Evolutionary conservation across 2,113 vertebrate species (phyloP).

Genomic region (Columbina picui): DNA sequence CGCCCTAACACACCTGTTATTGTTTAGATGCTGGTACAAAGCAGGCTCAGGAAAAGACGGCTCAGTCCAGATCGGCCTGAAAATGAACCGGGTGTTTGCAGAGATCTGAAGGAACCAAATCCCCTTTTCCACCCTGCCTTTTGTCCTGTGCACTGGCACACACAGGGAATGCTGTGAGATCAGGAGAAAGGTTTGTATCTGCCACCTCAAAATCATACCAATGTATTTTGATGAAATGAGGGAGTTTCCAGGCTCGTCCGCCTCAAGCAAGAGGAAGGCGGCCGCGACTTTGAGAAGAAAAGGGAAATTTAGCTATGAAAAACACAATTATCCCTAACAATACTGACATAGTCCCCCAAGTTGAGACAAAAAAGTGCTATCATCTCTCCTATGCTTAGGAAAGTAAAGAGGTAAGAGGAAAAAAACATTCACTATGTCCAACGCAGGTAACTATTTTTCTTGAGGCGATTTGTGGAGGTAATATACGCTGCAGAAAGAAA

Average conservation of each 20-base stretch:
- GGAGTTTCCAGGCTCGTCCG: neutral
- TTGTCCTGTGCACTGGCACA: neutral
- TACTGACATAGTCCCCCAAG: neutral
- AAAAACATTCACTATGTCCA: neutral
- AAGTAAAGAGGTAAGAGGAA: neutral
- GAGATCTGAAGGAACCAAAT: neutral
- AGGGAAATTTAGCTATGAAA: neutral
- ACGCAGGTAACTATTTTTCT: constrained; percentile 43
- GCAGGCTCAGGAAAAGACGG: neutral
- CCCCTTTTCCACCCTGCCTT: neutral
- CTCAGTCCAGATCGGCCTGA: neutral
- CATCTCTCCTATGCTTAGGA: neutral
- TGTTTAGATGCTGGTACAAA: neutral
- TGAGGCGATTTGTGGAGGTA: constrained; percentile 52
- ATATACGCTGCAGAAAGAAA: constrained; percentile 36
- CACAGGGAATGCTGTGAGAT: neutral
- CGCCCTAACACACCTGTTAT: neutral
- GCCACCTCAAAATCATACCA: neutral
- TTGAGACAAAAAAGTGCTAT: neutral
- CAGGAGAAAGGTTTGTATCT: neutral
- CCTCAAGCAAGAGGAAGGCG: neutral
- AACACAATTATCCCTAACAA: neutral
- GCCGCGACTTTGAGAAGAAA: neutral
- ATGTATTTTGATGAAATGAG: neutral
- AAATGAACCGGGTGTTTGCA: neutral